These are phyloP conservation scores for Phoxinus phoxinus DNA, from an alignment of 2,113 vertebrate genomes.

Conservation along the genomic window DNA sequence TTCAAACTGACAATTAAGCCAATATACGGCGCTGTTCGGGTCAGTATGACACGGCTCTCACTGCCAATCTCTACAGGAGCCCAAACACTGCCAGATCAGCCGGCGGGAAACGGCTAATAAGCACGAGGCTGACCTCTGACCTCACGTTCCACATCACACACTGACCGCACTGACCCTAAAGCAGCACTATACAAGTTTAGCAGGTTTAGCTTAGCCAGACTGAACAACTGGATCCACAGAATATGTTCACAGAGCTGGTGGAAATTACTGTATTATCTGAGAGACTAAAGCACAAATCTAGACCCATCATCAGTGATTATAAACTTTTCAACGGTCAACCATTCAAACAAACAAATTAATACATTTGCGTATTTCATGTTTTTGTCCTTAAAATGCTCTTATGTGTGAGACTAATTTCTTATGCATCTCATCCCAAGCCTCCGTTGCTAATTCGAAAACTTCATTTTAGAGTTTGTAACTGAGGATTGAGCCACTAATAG, in stretches of 20 bases:
- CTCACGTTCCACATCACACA: constrained; percentile 33
- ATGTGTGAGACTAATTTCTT: too few species aligned
- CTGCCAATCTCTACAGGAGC: constrained; percentile 52
- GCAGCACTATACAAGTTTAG: neutral
- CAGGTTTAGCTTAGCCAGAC: neutral
- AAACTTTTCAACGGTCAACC: neutral
- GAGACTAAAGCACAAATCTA: neutral
- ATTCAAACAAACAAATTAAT: neutral
- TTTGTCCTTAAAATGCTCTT: too few species aligned
- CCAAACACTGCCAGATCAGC: constrained; percentile 8
- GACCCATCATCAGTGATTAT: neutral
- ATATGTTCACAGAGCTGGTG: neutral
- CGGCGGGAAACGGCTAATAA: constrained; percentile 54
- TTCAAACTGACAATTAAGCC: constrained; percentile 60
- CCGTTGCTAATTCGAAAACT: too few species aligned
- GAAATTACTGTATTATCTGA: too few species aligned
- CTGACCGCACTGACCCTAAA: constrained; percentile 4
- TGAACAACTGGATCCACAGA: neutral
- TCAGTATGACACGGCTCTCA: constrained; percentile 32
- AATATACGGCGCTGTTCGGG: constrained; percentile 50
- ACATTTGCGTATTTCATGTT: too few species aligned
- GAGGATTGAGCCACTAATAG: too few species aligned
- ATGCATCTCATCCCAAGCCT: too few species aligned
- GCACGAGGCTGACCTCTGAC: constrained; percentile 53
- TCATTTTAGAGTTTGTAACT: too few species aligned